Evolutionary conservation across 2,797 vertebrate genomes (phyloP).

Genomic region (Anguilla obscura): DNA sequence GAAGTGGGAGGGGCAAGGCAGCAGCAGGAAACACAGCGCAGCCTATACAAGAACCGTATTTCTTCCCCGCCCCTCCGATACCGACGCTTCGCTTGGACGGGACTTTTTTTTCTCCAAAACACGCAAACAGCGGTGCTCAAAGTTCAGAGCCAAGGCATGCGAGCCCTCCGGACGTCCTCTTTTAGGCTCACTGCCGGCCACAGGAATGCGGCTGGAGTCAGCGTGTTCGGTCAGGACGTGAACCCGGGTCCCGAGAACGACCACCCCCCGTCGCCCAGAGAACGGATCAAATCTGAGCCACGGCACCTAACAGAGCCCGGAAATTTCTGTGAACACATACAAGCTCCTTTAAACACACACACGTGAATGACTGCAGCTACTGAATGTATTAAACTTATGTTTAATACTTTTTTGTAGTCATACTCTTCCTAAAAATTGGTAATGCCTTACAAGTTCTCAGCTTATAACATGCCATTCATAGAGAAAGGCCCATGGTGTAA

Average conservation of each 20-base stretch:
- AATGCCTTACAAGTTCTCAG: not conserved
- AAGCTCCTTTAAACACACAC: not conserved
- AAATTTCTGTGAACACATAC: not conserved
- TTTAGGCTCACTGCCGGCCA: not conserved
- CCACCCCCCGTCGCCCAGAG: conserved; percentile 5
- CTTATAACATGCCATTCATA: not conserved
- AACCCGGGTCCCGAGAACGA: not conserved
- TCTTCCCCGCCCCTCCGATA: conserved; percentile 72
- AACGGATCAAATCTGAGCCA: not conserved
- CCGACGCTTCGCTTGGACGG: conserved; percentile 65
- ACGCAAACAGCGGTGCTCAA: conserved; percentile 33
- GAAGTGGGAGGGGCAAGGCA: conserved; percentile 52
- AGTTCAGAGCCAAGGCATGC: conserved; percentile 23
- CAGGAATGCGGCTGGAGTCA: conserved; percentile 16
- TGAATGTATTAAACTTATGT: not conserved
- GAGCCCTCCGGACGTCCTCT: conserved; percentile 7
- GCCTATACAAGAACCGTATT: conserved; percentile 84
- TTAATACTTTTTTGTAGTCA: not conserved
- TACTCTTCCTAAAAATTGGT: not conserved
- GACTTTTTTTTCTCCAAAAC: conserved; percentile 69
- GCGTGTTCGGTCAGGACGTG: not conserved
- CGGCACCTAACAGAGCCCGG: not conserved
- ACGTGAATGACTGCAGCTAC: not conserved
- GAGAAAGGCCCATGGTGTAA: not conserved
- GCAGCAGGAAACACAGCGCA: conserved; percentile 72